Evolutionary conservation across 2,797 vertebrate genomes (phyloP), one percentile per base, ranked within the genome.

Genomic region (Pyrocephalus nanus): DNA sequence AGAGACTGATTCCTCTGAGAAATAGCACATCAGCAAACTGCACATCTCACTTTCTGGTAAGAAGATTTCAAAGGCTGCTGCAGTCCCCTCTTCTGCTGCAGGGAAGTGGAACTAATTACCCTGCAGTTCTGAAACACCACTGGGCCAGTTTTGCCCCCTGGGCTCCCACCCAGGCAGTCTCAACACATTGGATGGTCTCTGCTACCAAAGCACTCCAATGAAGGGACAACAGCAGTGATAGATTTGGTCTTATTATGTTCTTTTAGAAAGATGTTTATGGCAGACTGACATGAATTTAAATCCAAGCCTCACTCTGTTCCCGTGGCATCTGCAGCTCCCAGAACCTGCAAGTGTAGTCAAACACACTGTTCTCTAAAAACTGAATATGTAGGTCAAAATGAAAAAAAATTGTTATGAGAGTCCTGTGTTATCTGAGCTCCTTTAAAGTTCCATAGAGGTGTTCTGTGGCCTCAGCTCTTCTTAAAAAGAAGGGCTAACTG

Each of bases 321-420:
- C 0, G 0, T 18, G 40, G 78, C 80, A 77, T 83, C 61, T 40
- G 57, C 86, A 83, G 71, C 61, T 91, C 81, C n/a, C 89, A 90
- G 69, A 90, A 72, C 73, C 70, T 66, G 69, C 25, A 47, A 82
- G 78, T 14, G 65, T 30, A 84, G 66, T 69, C 72, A 80, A 86
- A 58, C 64, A 32, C 5, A 2, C 32, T 43, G 43, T 12, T 77
- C 82, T 54, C 43, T 58, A 74, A 86, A 83, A 74, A 51, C 4
- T 64, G 78, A 79, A 91, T 78, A 93, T 62, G n/a, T 86, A 93
- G 92, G 89, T 94, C 86, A 91, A 79, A 90, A 69, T 7, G 15
- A 2, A 54, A 17, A 54, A 54, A 43, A 23, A 22, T 7, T 13
- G 16, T 71, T 65, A 38, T 0, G 2, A 8, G 30, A 81, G 57